Evolutionary conservation across 2,797 vertebrate genomes (phyloP), one percentile per base, ranked within the genome.

Genomic region (Chaetophractus vellerosus): DNA sequence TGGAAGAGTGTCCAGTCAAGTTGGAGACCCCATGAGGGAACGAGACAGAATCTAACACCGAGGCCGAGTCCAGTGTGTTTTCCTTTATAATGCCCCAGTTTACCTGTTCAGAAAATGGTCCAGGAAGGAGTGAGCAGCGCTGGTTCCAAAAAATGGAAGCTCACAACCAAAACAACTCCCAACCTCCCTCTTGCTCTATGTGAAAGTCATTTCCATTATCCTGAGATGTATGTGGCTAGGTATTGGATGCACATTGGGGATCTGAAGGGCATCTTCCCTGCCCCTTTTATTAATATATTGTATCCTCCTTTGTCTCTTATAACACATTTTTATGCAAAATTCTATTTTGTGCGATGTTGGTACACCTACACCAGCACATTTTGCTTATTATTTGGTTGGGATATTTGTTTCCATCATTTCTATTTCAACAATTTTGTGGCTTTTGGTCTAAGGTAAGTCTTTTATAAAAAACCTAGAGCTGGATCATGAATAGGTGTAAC

Each of bases 151-250:
- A 21, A 12, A 38, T 9, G n/a, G 66, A 12, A 9, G 3, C 24
- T n/a, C 9, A 36, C 14, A 0, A 41, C 57, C 28, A 31, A 26
- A 48, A 28, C 26, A 52, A 52, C 3, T 68, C 80, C 64, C 15
- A 61, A 24, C 74, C 90, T 80, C 31, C 64, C 69, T 75, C 87
- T 78, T n/a, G n/a, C 81, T 81, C 61, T 78, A 89, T 79, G 97
- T 96, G 97, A 96, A 95, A 95, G 92, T 69, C 90, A 93, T 96
- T 97, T 97, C 97, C 92, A 93, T 97, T 97, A 96, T 71, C 95
- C 93, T 21, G 69, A 81, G 76, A 33, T 24, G 41, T 80, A 88
- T 75, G 75, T 26, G 52, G 11, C 61, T 19, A 52, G 90, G 24
- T 9, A n/a, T 52, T 14, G 92, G 76, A 5, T 6, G 74, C 36